Base-by-base conservation (phyloP, 2,113 vertebrate species). In the Cottus gobio region DNA sequence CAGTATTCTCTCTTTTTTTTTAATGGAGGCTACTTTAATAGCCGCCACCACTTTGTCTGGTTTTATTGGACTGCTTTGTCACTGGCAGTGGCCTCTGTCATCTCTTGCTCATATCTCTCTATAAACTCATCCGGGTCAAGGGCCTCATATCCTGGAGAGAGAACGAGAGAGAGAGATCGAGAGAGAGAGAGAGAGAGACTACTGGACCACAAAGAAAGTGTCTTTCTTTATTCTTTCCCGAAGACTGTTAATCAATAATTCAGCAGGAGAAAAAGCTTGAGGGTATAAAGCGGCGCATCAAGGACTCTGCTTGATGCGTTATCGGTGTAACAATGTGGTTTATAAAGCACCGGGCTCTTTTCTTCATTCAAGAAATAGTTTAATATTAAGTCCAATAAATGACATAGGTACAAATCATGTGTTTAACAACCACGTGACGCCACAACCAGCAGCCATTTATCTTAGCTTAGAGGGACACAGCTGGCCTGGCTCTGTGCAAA, bases 11-110 rank as follows among this genome's bases (percentile, higher is more conserved):
- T 50, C 48, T 50, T 3, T 50, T 1, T 18, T 44, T 22, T 50
- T 8, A 22, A 7, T 50, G 15, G 50, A 26, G 56, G 4, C 3
- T 31, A 11, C n/a, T 57, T 60, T 64, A 74, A 77, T 73, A 64
- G 20, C 44, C 61, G 64, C 56, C 8, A 72, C 36, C 52, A 4
- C 36, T 50, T 63, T 36, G 69, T 61, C 50, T 71, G 28, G 12
- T 50, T 54, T 73, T 81, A 85, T 63, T 77, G 26, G 31, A 60
- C 10, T 39, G 12, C 1, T 77, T 16, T 64, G 61, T 80, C 72
- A 46, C 46, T 69, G 26, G 79, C 60, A 71, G 37, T 31, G 37
- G 56, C 7, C 12, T n/a, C 37, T 11, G 48, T 74, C 46, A 26
- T 71, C 20, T 65, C 34, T n/a, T 7, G 34, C 39, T 52, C 28